phyloP scores from a whole-genome alignment of 2,888 invertebrate genomes.

The Stenodema calcarata region DNA sequence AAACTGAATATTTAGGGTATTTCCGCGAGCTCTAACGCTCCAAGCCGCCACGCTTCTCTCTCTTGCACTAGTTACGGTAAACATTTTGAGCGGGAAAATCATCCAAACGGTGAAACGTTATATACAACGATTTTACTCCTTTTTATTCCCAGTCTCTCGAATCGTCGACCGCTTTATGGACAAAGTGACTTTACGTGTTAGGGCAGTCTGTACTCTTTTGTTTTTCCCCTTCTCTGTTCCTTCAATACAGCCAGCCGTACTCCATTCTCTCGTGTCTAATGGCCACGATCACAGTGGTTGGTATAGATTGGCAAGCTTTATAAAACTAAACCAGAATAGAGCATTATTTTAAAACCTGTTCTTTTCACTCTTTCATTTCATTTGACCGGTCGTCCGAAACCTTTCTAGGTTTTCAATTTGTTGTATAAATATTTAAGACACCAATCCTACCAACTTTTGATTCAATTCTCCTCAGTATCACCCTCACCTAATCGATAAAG shows the following conservation, averaged over 20 bases:
- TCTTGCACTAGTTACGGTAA: too few relatives aligned
- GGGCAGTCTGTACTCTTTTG: neutral
- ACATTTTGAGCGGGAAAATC: too few relatives aligned
- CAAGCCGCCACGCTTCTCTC: too few relatives aligned
- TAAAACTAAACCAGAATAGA: neutral
- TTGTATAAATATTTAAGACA: neutral
- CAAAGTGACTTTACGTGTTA: constrained; percentile 2
- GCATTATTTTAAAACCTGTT: neutral
- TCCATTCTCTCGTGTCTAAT: neutral
- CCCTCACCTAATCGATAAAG: neutral
- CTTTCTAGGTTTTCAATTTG: neutral
- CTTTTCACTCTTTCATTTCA: neutral
- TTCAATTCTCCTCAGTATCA: neutral
- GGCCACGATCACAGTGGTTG: neutral
- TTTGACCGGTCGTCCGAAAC: neutral
- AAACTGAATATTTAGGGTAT: too few relatives aligned
- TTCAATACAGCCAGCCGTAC: neutral
- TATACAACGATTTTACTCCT: neutral
- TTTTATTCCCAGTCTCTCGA: neutral
- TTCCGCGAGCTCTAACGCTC: too few relatives aligned
- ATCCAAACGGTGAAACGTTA: neutral
- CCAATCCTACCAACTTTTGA: neutral
- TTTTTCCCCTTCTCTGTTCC: neutral
- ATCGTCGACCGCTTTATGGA: neutral
- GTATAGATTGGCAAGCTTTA: neutral